Percentiles rank a stretch among this genome's conserved stretches.
These are phyloP conservation scores for Drepana falcataria DNA, from an alignment of 2,888 invertebrate genomes.

Conservation along the genomic window DNA sequence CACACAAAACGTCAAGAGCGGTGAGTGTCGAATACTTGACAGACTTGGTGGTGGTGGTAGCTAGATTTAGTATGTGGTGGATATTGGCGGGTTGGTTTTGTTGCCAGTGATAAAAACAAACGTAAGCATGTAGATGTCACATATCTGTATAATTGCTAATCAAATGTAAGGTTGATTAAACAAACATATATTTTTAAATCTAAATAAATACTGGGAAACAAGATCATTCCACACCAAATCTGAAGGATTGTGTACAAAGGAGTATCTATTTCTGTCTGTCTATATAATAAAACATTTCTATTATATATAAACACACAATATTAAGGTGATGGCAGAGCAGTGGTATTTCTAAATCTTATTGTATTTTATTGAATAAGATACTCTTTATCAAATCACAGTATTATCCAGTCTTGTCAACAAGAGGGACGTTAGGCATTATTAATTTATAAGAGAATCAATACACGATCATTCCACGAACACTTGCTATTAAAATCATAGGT, in stretches of 20 bases:
- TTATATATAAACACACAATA: neutral
- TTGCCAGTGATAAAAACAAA: neutral
- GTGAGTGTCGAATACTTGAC: conserved; percentile 62
- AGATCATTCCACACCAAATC: conserved; percentile 3
- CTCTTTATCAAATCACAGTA: conserved; percentile 39
- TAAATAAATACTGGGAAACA: neutral
- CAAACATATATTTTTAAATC: too few species aligned
- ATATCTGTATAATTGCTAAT: too few species aligned
- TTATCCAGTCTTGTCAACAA: conserved; percentile 31
- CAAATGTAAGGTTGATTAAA: too few species aligned
- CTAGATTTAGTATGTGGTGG: conserved; percentile 20
- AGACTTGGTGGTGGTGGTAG: conserved; percentile 44
- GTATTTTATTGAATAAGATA: conserved; percentile 41
- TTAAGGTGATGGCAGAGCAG: neutral
- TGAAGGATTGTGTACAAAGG: conserved; percentile 37
- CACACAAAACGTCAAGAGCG: conserved; percentile 90
- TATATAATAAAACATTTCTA: neutral
- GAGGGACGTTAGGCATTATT: conserved; percentile 24
- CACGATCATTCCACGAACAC: conserved; percentile 48
- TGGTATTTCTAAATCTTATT: conserved; percentile 9
- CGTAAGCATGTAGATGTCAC: too few species aligned
- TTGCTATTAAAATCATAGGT: conserved; percentile 18
- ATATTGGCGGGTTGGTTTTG: conserved; percentile 26
- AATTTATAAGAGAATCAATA: conserved; percentile 38
- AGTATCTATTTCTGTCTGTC: conserved; percentile 53